phyloP scores from a whole-genome alignment of 2,113 vertebrate genomes.

The Chaenocephalus aceratus region DNA sequence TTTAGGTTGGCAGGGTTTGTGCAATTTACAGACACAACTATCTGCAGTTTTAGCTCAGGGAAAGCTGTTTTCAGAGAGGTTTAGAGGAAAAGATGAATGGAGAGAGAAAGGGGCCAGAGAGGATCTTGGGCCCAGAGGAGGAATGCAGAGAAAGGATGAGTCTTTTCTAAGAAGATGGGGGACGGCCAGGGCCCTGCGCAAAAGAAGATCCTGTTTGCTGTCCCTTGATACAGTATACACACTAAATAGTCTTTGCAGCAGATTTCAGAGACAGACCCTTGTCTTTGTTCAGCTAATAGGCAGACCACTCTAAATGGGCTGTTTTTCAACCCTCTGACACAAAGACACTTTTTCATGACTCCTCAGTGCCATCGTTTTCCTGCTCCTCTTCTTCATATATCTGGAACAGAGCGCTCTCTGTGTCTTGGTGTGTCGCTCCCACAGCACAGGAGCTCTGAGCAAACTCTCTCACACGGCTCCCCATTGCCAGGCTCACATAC shows the following conservation, averaged over 20 bases:
- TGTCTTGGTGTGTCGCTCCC: slow-evolving; percentile 77
- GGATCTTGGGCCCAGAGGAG: slow-evolving; percentile 58
- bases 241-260: slow-evolving; percentile 80
- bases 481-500: slow-evolving; percentile 54
- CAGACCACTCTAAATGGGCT: slow-evolving; percentile 82
- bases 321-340: slow-evolving; percentile 84
- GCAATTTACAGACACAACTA: slow-evolving; percentile 37
- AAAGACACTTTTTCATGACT: slow-evolving; percentile 85
- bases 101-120: slow-evolving; percentile 56
- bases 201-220: slow-evolving; percentile 80
- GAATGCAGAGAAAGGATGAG: slow-evolving; percentile 73
- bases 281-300: slow-evolving; percentile 81
- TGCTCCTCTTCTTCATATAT: slow-evolving; percentile 80
- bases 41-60: slow-evolving; percentile 46
- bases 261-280: slow-evolving; percentile 81
- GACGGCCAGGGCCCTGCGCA: slow-evolving; percentile 61
- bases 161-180: slow-evolving; percentile 71
- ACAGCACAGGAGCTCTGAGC: slow-evolving; percentile 69
- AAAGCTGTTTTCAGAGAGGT: slow-evolving; percentile 59
- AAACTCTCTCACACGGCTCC: slow-evolving; percentile 74
- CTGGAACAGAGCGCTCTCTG: slow-evolving; percentile 80
- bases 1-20: slow-evolving; percentile 45
- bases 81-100: slow-evolving; percentile 70
- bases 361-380: slow-evolving; percentile 80
- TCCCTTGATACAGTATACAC: slow-evolving; percentile 82